These are phyloP conservation scores for Hystrix brachyura DNA, from an alignment of 2,113 vertebrate species.

Conservation along the genomic window DNA sequence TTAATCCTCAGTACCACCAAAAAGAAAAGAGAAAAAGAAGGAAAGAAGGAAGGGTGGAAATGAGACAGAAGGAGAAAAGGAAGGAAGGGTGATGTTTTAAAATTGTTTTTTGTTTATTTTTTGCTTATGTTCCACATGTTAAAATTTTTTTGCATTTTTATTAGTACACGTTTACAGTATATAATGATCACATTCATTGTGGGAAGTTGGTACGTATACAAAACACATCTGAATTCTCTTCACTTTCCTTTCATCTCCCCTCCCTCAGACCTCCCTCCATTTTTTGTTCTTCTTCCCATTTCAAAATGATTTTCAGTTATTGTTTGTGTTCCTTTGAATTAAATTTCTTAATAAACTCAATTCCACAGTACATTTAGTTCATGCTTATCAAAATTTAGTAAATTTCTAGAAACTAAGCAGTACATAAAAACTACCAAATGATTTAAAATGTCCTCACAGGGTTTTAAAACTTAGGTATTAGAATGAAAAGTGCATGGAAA, in stretches of 20 bases:
- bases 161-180: not conserved
- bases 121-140: not conserved
- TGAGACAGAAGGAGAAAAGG: not conserved
- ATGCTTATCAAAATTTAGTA: constrained; percentile 37
- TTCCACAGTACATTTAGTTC: constrained; percentile 19
- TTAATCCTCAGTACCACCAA: not conserved
- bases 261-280: not conserved
- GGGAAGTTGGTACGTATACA: not conserved
- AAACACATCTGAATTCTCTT: not conserved
- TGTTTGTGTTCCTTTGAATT: constrained; percentile 31
- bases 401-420: constrained; percentile 38
- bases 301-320: constrained; percentile 21
- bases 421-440: constrained; percentile 27
- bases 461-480: not conserved
- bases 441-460: not conserved
- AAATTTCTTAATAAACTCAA: constrained; percentile 16
- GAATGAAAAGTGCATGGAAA: not conserved
- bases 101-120: not conserved
- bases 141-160: not conserved
- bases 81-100: not conserved
- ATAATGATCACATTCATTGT: not conserved
- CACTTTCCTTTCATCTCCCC: not conserved
- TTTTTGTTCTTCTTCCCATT: not conserved
- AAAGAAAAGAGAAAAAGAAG: not conserved
- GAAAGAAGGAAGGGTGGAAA: not conserved